Evolutionary conservation across 2,888 invertebrate species (phyloP), one percentile per base, ranked within the genome.

Genomic region (Amiota communis): DNA sequence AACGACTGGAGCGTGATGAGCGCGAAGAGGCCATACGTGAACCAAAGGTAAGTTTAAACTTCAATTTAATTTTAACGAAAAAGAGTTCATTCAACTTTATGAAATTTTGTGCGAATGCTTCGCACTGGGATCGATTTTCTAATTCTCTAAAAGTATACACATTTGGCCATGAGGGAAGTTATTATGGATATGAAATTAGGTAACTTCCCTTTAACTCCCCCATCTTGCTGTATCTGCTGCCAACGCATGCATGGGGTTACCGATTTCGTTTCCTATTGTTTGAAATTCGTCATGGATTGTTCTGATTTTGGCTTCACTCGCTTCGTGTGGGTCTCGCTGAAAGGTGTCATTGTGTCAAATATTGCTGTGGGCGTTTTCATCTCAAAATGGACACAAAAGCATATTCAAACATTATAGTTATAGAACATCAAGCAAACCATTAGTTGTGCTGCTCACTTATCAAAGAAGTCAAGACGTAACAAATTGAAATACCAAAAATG

Each of bases 1-100:
- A 59, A 72, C 63, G 59, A 74, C 74, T 73, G 87, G 90, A 47
- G 92, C 86, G 91, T 91, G 75, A 91, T 12, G 65, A 72, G 49
- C 77, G 74, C 51, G 83, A 81, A 70, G 83, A 85, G 72, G 77
- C 77, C 78, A 91, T 84, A 79, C 84, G 84, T 78, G 88, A 88
- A 83, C 87, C 88, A 83, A 89, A 88, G 88, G 89, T 89, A 74
- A 87, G 83, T 77, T 17, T n/a, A 11, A 63, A 59, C 9, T 13
- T 17, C 3, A 57, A 49, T 49, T 70, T 49, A 65, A 56, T 71
- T 73, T 17, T 57, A 75, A 59, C 73, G n/a, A 47, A 2, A 4
- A 23, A 15, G 49, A 47, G 83, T 81, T 82, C 80, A 67, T 71
- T 83, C 74, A 82, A 75, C 82, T 72, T 17, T 13, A 1, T n/a